Conservation (phyloP, 2,888 invertebrate genomes). For the Fragum fragum region DNA sequence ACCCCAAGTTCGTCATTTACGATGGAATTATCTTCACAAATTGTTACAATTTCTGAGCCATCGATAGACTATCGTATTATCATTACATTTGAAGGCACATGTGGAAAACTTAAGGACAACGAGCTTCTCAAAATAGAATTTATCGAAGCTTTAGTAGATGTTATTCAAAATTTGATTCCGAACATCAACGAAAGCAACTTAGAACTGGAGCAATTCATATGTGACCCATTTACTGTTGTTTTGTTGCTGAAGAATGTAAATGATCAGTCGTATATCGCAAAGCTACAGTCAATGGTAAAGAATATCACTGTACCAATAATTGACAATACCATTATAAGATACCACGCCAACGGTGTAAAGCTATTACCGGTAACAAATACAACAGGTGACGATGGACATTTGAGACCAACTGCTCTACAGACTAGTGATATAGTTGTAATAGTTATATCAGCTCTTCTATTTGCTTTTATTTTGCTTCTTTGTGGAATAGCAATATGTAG, state of each 20-base stretch:
- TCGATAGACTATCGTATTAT: slow-evolving; percentile 6
- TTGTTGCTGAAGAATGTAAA: slow-evolving; percentile 34
- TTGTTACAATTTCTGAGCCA: neutral
- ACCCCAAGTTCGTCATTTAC: neutral
- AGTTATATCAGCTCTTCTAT: slow-evolving; percentile 73
- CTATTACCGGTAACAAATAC: neutral
- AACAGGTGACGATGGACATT: neutral
- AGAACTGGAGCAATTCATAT: slow-evolving; percentile 58
- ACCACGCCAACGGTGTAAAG: slow-evolving; percentile 39
- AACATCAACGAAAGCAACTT: slow-evolving; percentile 44
- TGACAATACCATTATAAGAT: slow-evolving; percentile 52
- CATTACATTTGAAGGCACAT: slow-evolving; percentile 56
- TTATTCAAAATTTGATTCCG: slow-evolving; percentile 39
- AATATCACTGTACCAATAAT: slow-evolving; percentile 53
- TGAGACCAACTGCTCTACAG: slow-evolving; percentile 49
- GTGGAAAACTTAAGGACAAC: slow-evolving; percentile 41
- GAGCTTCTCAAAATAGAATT: slow-evolving; percentile 59
- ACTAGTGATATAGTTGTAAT: slow-evolving; percentile 77
- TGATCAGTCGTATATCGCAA: neutral
- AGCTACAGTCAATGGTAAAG: slow-evolving; percentile 11
- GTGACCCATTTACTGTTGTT: slow-evolving; percentile 56
- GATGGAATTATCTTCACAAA: neutral
- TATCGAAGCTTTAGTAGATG: slow-evolving; percentile 58
- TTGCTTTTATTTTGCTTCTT: slow-evolving; percentile 70
- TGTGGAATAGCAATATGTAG: slow-evolving; percentile 69